Base-by-base conservation (phyloP, 2,797 vertebrate genomes). In the Epinephelus malabaricus region DNA sequence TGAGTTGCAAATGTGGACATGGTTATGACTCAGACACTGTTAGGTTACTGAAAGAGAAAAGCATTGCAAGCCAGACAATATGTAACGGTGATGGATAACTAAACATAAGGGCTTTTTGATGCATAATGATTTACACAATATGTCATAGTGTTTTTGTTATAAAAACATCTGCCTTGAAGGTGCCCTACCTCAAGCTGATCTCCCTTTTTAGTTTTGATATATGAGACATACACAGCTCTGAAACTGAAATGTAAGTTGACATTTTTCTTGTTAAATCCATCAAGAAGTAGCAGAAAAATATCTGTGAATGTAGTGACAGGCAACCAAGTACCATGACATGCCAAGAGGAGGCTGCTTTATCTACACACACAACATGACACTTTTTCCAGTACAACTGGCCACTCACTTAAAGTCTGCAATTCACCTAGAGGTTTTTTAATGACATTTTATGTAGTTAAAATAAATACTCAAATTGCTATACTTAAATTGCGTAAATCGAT, bases 1-100 rank as follows among this genome's bases (percentile, higher is more conserved):
- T 9, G 38, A 40, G 9, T 40, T 40, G 38, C 55, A 23, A 3
- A 11, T 46, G 40, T 27, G 21, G 46, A 59, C 14, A 58, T 12
- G 40, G 50, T 66, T 43, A 71, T 76, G 2, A 6, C 54, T 81
- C n/a, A 40, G 45, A 69, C 10, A 21, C 21, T 55, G 49, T 58
- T 43, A 45, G 12, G 15, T 67, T 63, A 43, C 43, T 21, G 6
- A 38, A 34, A 61, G 10, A 62, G 63, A 79, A 56, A 14, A 23
- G 13, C 64, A 49, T 49, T 60, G 25, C 14, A 59, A 47, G n/a
- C 8, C 60, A 61, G 27, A 19, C 25, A 13, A 58, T 25, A 10
- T 53, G 19, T 59, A 27, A 67, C 30, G 4, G 13, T 68, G 30
- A 61, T 67, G 60, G 61, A 71, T 54, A 30, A 61, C 13, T 23